These are phyloP conservation scores for Cirrhinus molitorella DNA, from an alignment of 2,797 vertebrate genomes.

Conservation along the genomic window DNA sequence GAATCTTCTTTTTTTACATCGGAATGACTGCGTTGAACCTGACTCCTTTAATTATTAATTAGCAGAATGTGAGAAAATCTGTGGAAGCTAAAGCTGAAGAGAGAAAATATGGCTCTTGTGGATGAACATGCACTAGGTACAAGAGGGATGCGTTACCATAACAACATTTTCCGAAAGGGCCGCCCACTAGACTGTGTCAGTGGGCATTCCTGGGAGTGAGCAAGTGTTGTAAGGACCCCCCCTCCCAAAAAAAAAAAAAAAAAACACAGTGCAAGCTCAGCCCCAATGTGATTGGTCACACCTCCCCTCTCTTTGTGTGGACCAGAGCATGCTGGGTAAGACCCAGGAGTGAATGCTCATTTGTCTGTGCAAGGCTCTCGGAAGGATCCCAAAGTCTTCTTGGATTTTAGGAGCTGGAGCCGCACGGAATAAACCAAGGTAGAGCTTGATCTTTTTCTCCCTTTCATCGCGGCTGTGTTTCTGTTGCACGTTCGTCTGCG, in stretches of 20 bases:
- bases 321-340: conserved; percentile 90
- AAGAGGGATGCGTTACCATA: conserved; percentile 90
- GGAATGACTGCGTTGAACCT: background rate
- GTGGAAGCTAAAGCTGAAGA: background rate
- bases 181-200: conserved; percentile 85
- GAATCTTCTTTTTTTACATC: background rate
- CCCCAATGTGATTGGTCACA: conserved; percentile 94
- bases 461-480: background rate
- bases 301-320: conserved; percentile 95
- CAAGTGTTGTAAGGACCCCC: conserved; percentile 66
- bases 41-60: background rate
- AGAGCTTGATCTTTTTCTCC: conserved; percentile 59
- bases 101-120: conserved; percentile 49
- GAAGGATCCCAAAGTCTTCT: conserved; percentile 81
- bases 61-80: background rate
- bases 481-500: background rate
- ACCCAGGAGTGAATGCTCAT: conserved; percentile 87
- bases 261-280: conserved; percentile 78
- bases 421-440: conserved; percentile 75
- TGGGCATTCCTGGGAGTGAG: conserved; percentile 84
- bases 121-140: conserved; percentile 71
- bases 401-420: conserved; percentile 77
- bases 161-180: conserved; percentile 82
- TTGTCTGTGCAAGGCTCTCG: conserved; percentile 80
- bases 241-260: conserved; percentile 68